Evolutionary conservation across 2,797 vertebrate species (phyloP).

Genomic region (Catamblyrhynchus diadema): DNA sequence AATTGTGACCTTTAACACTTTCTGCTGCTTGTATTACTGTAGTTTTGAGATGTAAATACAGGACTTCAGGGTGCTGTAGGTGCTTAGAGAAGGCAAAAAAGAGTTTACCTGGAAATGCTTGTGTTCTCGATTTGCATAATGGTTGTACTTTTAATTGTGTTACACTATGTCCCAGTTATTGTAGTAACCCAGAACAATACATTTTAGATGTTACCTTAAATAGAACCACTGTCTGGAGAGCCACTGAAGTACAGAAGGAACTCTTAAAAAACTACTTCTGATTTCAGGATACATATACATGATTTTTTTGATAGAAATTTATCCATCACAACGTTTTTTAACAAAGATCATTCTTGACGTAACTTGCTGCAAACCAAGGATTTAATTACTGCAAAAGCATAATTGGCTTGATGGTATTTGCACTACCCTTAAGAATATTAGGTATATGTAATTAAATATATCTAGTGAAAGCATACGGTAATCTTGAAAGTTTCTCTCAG

Average conservation of each 20-base stretch:
- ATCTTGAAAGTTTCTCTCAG: not conserved
- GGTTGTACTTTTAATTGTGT: not conserved
- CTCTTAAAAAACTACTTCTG: not conserved
- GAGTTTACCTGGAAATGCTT: not conserved
- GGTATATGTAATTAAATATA: not conserved
- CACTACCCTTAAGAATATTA: not conserved
- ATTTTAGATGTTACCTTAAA: conserved; percentile 28
- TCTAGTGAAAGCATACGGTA: not conserved
- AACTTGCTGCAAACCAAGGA: not conserved
- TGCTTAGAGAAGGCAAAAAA: not conserved
- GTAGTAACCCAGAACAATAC: conserved; percentile 29
- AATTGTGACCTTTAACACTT: not conserved
- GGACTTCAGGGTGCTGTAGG: not conserved
- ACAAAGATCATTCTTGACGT: not conserved
- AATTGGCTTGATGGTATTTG: not conserved
- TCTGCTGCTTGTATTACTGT: not conserved
- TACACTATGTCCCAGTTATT: conserved; percentile 9
- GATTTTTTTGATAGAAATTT: not conserved
- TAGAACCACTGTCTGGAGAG: not conserved
- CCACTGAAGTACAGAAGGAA: not conserved
- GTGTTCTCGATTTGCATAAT: not conserved
- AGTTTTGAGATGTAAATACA: not conserved
- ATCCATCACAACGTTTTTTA: not conserved
- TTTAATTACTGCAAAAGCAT: not conserved
- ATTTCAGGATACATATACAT: not conserved